Base-by-base conservation (phyloP, 2,888 invertebrate genomes). In the Tiliacea citrago region DNA sequence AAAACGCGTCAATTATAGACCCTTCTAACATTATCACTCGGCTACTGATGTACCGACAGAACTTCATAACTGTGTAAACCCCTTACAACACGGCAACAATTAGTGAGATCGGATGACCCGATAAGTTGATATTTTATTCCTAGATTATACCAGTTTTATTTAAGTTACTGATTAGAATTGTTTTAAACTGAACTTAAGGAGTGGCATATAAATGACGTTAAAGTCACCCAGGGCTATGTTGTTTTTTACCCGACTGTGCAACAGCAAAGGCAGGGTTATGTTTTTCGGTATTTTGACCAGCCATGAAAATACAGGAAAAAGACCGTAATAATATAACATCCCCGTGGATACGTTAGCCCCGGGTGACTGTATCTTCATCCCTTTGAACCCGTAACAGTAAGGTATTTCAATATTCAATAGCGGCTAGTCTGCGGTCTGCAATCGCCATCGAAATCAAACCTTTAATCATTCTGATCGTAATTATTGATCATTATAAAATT, bases 111-210 rank as follows among this genome's bases (percentile, higher is more conserved):
- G 47, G 51, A 68, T 53, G 68, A 63, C 58, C 68, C 21, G 3
- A 18, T 42, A 45, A 24, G 29, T 58, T 77, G 42, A 47, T 60
- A 76, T 63, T 42, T 45, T 68, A 76, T 65, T 51, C 49, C n/a
- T 68, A 68, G 24, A 61, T 57, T 65, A 76, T 68, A n/a, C 45
- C 68, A 65, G 66, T 73, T 62, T 62, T 47, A 55, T 82, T 61
- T 78, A 63, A 51, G 83, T 78, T 73, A 73, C 63, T 70, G 21
- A 24, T 58, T 16, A n/a, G n/a, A n/a, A n/a, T n/a, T n/a, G n/a
- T n/a, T n/a, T n/a, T n/a, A n/a, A n/a, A n/a, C 12, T 5, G 16
- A 53, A 16, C 24, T 16, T 42, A 12, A 5, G 29, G 18, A 51
- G 16, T 51, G 45, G 29, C 24, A 29, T 72, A 24, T 10, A 24